Evolutionary conservation across 2,888 invertebrate species (phyloP).

Genomic region (Crocallis elinguaria): DNA sequence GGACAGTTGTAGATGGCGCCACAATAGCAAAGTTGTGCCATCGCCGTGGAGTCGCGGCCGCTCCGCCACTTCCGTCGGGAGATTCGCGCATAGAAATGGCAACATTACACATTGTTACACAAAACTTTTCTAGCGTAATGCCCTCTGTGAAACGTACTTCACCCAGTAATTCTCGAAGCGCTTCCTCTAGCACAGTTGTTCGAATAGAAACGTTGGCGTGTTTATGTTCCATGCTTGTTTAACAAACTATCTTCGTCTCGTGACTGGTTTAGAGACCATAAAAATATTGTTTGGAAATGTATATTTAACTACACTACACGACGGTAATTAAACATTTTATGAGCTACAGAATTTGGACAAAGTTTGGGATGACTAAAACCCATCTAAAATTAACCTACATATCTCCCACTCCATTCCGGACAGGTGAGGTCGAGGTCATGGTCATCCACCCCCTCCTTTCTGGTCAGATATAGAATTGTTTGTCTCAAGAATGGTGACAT

Average conservation of each 20-base stretch:
- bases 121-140: slow-evolving; percentile 78
- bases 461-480: slow-evolving; percentile 5
- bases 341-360: slow-evolving; percentile 6
- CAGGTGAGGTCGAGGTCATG: slow-evolving; percentile 22
- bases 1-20: slow-evolving; percentile 81
- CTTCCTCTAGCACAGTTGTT: slow-evolving; percentile 66
- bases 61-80: slow-evolving; percentile 68
- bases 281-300: slow-evolving; percentile 14
- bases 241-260: slow-evolving; percentile 11
- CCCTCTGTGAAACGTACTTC: slow-evolving; percentile 70
- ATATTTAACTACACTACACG: background rate
- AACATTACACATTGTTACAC: slow-evolving; percentile 81
- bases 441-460: slow-evolving; percentile 13
- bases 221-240: slow-evolving; percentile 27
- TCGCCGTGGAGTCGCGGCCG: slow-evolving; percentile 56
- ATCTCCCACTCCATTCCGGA: slow-evolving; percentile 14
- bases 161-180: slow-evolving; percentile 63
- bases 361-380: slow-evolving; percentile 11
- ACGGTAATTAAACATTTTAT: slow-evolving; percentile 7
- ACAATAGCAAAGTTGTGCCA: slow-evolving; percentile 74
- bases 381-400: slow-evolving; percentile 5
- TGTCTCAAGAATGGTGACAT: background rate
- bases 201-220: slow-evolving; percentile 57
- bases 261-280: slow-evolving; percentile 10
- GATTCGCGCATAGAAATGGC: slow-evolving; percentile 81